Percentiles rank a stretch among this genome's conserved stretches.
Conservation (phyloP, 2,113 vertebrate species). For the Pomatostomus ruficeps region DNA sequence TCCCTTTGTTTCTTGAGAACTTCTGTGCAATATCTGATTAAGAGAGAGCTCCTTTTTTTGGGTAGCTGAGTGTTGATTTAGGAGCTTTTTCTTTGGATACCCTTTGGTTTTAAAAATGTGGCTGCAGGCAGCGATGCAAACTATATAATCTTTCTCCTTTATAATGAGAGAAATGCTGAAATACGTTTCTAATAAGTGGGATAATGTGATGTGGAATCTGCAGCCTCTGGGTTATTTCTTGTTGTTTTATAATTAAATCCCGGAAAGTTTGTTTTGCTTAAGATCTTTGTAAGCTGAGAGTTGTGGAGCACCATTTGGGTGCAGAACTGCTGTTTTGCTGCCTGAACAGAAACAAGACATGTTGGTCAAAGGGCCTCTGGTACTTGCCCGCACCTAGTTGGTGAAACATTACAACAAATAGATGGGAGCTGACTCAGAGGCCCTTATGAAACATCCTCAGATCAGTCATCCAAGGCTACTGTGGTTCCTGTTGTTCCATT, state of each 20-base stretch:
- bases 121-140: background rate
- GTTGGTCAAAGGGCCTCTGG: background rate
- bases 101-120: background rate
- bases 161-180: background rate
- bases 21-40: background rate
- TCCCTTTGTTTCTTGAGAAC: background rate
- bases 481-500: background rate
- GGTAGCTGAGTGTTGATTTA: background rate
- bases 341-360: background rate
- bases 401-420: background rate
- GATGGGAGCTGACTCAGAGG: slow-evolving; percentile 9
- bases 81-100: background rate
- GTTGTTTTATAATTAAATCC: slow-evolving; percentile 14
- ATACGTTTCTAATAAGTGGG: background rate
- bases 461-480: background rate
- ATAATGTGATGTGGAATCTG: background rate
- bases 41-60: background rate
- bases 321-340: background rate
- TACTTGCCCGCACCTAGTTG: slow-evolving; percentile 1
- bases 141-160: background rate
- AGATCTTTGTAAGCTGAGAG: background rate
- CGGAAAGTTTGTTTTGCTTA: background rate
- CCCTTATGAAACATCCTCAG: background rate
- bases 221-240: background rate
- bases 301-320: background rate